These are phyloP conservation scores for Bombylius discolor DNA, from an alignment of 2,888 invertebrate species.

Conservation along the genomic window DNA sequence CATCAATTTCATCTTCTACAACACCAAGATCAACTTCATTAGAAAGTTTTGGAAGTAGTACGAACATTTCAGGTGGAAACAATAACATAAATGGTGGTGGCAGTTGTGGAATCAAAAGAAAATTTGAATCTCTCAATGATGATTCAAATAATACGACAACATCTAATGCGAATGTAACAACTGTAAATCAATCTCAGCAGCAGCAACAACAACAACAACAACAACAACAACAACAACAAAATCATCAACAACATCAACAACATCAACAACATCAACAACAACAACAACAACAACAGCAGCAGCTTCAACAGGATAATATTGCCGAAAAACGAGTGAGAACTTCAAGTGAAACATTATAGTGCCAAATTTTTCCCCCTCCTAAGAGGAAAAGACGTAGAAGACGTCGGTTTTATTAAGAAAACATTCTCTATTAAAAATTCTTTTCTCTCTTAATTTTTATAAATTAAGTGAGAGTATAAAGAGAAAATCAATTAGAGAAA, in stretches of 20 bases:
- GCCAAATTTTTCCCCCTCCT: too few species aligned
- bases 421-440: too few species aligned
- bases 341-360: slow-evolving; percentile 16
- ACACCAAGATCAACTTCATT: neutral
- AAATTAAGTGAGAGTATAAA: too few species aligned
- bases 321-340: slow-evolving; percentile 21
- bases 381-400: too few species aligned
- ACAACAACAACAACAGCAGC: slow-evolving; percentile 6
- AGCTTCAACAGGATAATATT: neutral
- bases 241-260: neutral
- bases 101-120: slow-evolving; percentile 10
- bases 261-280: neutral
- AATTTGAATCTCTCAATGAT: slow-evolving; percentile 11
- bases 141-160: neutral
- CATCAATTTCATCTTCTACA: neutral
- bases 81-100: neutral
- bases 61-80: neutral
- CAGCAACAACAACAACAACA: slow-evolving; percentile 28
- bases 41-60: neutral
- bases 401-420: too few species aligned
- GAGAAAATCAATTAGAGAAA: too few species aligned
- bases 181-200: slow-evolving; percentile 15
- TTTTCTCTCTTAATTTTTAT: too few species aligned
- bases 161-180: slow-evolving; percentile 3
- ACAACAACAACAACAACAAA: slow-evolving; percentile 15